Evolutionary conservation across 2,113 vertebrate species (phyloP).

Genomic region (Atrichornis clamosus): DNA sequence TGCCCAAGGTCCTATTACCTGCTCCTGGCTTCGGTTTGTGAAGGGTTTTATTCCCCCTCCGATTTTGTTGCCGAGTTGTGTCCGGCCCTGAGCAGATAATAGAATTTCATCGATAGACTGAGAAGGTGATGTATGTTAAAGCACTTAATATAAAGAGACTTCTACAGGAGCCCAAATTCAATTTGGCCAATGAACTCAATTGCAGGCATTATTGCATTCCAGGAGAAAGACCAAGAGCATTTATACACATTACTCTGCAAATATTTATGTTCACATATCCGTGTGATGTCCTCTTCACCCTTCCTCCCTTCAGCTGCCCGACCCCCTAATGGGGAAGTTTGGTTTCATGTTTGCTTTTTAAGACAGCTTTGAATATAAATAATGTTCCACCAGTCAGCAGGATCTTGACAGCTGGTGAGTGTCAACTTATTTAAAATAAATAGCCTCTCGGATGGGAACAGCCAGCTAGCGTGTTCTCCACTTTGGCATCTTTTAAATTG

Average conservation of each 20-base stretch:
- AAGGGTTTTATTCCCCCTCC: conserved; percentile 28
- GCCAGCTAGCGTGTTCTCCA: not conserved
- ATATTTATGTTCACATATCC: not conserved
- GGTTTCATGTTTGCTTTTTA: conserved; percentile 43
- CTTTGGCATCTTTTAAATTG: conserved; percentile 28
- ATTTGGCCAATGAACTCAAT: conserved; percentile 76
- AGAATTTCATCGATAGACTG: conserved; percentile 62
- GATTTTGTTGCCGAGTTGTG: conserved; percentile 15
- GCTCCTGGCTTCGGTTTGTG: not conserved
- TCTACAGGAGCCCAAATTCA: conserved; percentile 66
- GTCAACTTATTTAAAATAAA: conserved; percentile 62
- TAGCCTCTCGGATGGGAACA: conserved; percentile 26
- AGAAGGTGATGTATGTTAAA: conserved; percentile 65
- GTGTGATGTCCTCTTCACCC: conserved; percentile 31
- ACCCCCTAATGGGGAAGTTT: conserved; percentile 37
- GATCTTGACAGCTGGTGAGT: conserved; percentile 58
- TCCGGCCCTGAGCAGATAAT: conserved; percentile 59
- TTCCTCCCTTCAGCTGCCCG: conserved; percentile 22
- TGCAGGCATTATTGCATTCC: conserved; percentile 61
- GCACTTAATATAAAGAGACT: conserved; percentile 73
- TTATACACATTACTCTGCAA: conserved; percentile 36
- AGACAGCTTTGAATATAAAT: conserved; percentile 54
- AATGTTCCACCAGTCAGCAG: conserved; percentile 51
- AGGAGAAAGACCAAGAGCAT: conserved; percentile 49
- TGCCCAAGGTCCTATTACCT: conserved; percentile 40